Evolutionary conservation across 1,140 invertebrate genomes (phyloP).

Genomic region (Orius laevigatus): DNA sequence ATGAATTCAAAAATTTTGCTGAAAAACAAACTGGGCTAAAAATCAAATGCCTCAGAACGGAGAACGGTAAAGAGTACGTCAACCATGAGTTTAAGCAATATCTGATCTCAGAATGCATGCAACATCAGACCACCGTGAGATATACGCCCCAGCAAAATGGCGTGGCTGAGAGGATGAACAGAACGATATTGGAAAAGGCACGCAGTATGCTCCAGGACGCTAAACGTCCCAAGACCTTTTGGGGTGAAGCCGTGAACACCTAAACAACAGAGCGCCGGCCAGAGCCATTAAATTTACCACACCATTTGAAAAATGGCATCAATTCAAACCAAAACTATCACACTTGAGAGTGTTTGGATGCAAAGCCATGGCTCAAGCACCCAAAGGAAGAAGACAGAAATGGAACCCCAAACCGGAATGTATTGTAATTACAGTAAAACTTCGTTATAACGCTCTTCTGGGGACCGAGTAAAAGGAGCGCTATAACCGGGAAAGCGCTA

Average conservation of each 20-base stretch:
- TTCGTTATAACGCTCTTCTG: no score
- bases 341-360: slow-evolving; percentile 29
- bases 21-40: slow-evolving; percentile 14
- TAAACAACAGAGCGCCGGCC: not conserved
- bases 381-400: slow-evolving; percentile 25
- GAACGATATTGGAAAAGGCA: slow-evolving; percentile 25
- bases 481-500: no score
- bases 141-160: slow-evolving; percentile 29
- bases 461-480: no score
- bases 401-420: slow-evolving; percentile 19
- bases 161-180: slow-evolving; percentile 27
- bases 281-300: not conserved
- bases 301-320: slow-evolving; percentile 27
- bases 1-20: not conserved
- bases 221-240: slow-evolving; percentile 24
- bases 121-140: not conserved
- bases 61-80: slow-evolving; percentile 21
- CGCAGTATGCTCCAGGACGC: slow-evolving; percentile 24
- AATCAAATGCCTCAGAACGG: slow-evolving; percentile 20
- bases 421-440: no score
- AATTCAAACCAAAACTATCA: slow-evolving; percentile 29
- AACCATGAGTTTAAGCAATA: slow-evolving; percentile 17
- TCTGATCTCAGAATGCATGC: slow-evolving; percentile 4
- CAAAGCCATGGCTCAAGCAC: slow-evolving; percentile 26
- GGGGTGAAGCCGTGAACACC: slow-evolving; percentile 26